Conservation (phyloP, 2,113 vertebrate species). For the Ceyx melanurus region DNA sequence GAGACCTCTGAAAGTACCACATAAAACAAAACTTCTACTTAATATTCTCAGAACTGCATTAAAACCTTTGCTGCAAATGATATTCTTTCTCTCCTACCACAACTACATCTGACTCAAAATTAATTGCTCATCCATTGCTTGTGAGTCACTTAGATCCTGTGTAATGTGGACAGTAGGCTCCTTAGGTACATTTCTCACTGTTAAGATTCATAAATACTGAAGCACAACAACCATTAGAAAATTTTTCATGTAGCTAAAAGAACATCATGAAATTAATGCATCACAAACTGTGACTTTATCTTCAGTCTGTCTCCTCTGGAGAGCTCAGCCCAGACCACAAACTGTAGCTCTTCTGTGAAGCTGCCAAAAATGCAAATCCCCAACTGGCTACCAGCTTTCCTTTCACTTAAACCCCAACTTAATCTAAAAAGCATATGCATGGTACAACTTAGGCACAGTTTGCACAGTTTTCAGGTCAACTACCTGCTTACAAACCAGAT, state of each 20-base stretch:
- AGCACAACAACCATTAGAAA: neutral
- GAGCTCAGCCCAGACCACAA: neutral
- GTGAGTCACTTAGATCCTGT: neutral
- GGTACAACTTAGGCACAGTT: neutral
- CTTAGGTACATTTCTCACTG: neutral
- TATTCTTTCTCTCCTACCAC: neutral
- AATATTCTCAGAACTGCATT: conserved; percentile 7
- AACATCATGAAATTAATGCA: neutral
- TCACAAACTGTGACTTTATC: neutral
- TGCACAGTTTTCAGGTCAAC: neutral
- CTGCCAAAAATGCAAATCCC: conserved; percentile 25
- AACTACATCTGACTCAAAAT: neutral
- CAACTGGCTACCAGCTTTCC: neutral
- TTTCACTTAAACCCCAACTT: neutral
- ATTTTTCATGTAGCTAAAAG: neutral
- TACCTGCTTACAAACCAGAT: neutral
- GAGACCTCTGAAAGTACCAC: conserved; percentile 1
- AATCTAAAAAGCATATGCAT: neutral
- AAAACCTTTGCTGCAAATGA: conserved; percentile 9
- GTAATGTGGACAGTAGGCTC: neutral
- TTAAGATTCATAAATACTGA: neutral
- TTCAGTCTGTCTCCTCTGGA: neutral
- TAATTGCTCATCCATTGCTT: neutral
- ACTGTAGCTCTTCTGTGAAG: neutral
- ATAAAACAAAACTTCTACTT: neutral